Conservation (phyloP, 2,797 vertebrate genomes). For the Spinus olivaceus region DNA sequence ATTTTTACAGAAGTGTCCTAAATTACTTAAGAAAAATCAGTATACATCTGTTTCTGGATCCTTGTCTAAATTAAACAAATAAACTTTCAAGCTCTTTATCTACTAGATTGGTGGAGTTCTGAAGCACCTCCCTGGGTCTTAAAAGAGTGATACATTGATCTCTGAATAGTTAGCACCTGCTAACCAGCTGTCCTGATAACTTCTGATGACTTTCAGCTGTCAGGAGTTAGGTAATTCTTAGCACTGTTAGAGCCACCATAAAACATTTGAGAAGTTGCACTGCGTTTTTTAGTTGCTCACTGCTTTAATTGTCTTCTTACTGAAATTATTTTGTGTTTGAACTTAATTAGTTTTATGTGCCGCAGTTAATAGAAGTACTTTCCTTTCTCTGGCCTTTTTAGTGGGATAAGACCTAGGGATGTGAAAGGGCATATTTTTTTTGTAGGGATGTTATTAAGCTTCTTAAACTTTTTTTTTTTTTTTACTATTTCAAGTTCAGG, state of each 20-base stretch:
- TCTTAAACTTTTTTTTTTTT: not conserved
- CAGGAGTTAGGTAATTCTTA: not conserved
- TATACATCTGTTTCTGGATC: not conserved
- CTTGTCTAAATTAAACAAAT: not conserved
- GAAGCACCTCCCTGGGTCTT: not conserved
- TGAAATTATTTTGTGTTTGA: not conserved
- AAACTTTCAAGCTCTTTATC: not conserved
- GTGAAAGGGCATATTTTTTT: rapidly evolving
- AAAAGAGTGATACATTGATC: not conserved
- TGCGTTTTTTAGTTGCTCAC: rapidly evolving
- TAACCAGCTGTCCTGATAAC: not conserved
- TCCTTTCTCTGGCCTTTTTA: not conserved
- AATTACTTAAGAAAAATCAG: not conserved
- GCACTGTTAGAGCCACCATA: not conserved
- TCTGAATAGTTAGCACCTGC: not conserved
- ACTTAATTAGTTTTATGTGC: not conserved
- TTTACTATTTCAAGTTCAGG: not conserved
- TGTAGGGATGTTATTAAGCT: rapidly evolving
- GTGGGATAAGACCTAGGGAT: rapidly evolving
- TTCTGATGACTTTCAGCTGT: not conserved
- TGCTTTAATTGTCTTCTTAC: not conserved
- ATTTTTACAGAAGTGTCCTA: not conserved
- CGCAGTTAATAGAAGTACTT: not conserved
- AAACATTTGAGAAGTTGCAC: not conserved
- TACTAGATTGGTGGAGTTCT: not conserved